Evolutionary conservation across 2,888 invertebrate species (phyloP).

Genomic region (Athrips mouffetella): DNA sequence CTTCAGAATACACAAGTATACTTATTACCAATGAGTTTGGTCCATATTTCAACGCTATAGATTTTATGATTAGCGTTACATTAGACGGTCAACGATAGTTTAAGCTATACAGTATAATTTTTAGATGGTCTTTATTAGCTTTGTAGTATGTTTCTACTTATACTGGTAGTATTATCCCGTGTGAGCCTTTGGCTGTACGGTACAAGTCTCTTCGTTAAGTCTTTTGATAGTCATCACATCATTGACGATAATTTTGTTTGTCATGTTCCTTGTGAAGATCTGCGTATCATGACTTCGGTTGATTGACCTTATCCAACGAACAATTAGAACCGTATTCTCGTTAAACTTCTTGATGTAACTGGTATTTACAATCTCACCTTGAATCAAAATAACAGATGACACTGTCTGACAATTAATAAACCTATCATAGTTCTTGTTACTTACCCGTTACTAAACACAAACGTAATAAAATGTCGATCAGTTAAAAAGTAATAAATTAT

Average conservation of each 20-base stretch:
- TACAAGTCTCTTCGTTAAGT: background rate
- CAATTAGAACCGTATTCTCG: background rate
- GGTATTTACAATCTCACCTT: background rate
- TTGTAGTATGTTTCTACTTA: too few species aligned
- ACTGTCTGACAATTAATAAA: background rate
- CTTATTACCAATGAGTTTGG: too few species aligned
- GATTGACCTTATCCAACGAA: conserved; percentile 4
- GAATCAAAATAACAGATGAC: conserved; percentile 3
- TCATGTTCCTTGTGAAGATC: conserved; percentile 6
- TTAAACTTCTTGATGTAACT: background rate
- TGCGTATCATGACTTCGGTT: conserved; percentile 1
- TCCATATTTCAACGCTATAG: too few species aligned
- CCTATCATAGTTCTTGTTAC: conserved; percentile 1
- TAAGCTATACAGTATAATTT: too few species aligned
- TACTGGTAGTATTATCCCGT: too few species aligned
- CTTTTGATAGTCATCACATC: background rate
- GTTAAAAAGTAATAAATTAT: conserved; percentile 22
- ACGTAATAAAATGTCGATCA: conserved; percentile 14
- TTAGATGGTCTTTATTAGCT: too few species aligned
- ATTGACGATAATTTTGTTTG: conserved; percentile 5
- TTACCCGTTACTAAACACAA: background rate
- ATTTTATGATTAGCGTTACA: too few species aligned
- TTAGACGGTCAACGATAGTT: too few species aligned
- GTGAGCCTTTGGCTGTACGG: too few species aligned
- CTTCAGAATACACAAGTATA: too few species aligned